Conservation (phyloP, 2,113 vertebrate genomes). For the Phoenicopterus ruber region DNA sequence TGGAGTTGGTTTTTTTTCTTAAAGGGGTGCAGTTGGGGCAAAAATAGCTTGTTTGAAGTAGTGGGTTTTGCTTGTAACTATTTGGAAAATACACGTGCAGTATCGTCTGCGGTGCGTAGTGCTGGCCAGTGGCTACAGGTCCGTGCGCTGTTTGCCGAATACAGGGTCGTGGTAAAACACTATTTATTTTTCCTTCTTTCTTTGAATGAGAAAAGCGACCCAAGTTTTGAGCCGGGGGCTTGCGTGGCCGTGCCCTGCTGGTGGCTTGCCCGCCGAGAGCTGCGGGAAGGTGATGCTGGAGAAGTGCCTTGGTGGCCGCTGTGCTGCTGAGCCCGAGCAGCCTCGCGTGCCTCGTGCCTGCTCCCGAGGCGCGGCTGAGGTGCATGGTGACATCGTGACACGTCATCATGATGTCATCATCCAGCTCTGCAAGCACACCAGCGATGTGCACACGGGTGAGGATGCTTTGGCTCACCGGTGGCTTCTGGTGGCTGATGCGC, state of each 20-base stretch:
- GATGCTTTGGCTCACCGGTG: not conserved
- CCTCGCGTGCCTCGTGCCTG: accelerated
- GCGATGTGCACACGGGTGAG: not conserved
- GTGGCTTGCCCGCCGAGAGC: not conserved
- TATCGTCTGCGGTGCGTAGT: too few species aligned
- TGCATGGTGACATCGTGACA: not conserved
- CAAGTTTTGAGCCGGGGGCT: not conserved
- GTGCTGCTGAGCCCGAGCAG: accelerated
- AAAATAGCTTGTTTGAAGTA: not conserved
- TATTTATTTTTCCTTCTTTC: not conserved
- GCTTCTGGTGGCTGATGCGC: not conserved
- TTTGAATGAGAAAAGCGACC: not conserved
- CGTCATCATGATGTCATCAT: not conserved
- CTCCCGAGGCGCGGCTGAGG: accelerated
- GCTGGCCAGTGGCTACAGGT: accelerated
- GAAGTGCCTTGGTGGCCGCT: not conserved
- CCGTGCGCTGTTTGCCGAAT: accelerated
- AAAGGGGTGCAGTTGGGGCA: not conserved
- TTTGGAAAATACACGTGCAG: too few species aligned
- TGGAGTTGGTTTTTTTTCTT: not conserved
- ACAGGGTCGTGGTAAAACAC: not conserved
- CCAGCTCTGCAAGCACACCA: not conserved
- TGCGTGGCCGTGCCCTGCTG: not conserved
- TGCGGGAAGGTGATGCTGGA: too few species aligned
- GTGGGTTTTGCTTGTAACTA: not conserved